Conservation (phyloP, 2,888 invertebrate species). For the Osedax frankpressi region DNA sequence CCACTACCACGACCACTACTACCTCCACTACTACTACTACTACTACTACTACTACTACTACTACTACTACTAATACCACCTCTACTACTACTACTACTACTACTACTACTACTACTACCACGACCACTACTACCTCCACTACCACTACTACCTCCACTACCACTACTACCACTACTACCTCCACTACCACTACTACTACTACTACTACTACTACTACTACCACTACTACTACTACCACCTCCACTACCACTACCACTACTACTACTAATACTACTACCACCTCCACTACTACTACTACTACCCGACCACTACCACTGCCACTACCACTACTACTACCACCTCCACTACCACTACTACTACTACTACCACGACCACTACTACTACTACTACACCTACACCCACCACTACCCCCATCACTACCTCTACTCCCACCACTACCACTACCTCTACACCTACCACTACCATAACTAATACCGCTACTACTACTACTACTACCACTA, state of each 20-base stretch:
- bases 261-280: slow-evolving; percentile 14
- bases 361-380: slow-evolving; percentile 1
- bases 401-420: slow-evolving; percentile 13
- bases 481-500: slow-evolving; percentile 11
- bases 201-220: slow-evolving; percentile 16
- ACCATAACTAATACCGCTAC: not conserved
- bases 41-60: slow-evolving; percentile 16
- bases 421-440: slow-evolving; percentile 5
- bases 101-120: slow-evolving; percentile 13
- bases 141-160: slow-evolving; percentile 12
- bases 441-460: slow-evolving; percentile 9
- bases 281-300: slow-evolving; percentile 11
- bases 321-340: slow-evolving; percentile 4
- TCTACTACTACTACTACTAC: slow-evolving; percentile 13
- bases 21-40: slow-evolving; percentile 5
- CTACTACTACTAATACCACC: slow-evolving; percentile 13
- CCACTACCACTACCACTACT: slow-evolving; percentile 15
- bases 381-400: not conserved
- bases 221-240: slow-evolving; percentile 12
- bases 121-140: slow-evolving; percentile 10
- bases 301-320: not conserved
- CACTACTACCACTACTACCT: slow-evolving; percentile 14
- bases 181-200: slow-evolving; percentile 14
- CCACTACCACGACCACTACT: slow-evolving; percentile 8
- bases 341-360: not conserved